phyloP scores from a whole-genome alignment of 2,888 invertebrate species.

The Cheilosia impressa region DNA sequence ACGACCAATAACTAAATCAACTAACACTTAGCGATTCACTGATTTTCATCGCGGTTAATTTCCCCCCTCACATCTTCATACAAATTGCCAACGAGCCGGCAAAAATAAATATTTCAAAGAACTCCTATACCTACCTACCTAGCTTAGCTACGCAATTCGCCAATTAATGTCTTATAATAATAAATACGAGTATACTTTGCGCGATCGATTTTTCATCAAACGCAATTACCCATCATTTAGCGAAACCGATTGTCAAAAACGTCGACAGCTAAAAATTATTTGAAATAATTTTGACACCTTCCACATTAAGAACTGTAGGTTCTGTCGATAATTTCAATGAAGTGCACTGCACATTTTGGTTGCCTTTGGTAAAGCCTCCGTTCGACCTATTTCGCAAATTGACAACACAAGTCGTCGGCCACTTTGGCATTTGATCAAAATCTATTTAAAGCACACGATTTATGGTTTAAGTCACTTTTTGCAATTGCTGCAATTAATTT shows the following conservation, averaged over 20 bases:
- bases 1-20: too few relatives aligned
- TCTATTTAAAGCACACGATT: conserved; percentile 39
- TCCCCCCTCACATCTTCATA: background rate
- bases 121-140: background rate
- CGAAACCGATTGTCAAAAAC: background rate
- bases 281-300: conserved; percentile 38
- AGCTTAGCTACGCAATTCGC: conserved; percentile 10
- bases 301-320: conserved; percentile 5
- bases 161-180: background rate
- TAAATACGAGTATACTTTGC: background rate
- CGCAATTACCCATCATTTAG: background rate
- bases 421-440: conserved; percentile 61
- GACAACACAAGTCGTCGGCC: conserved; percentile 13
- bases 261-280: background rate
- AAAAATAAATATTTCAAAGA: conserved; percentile 1
- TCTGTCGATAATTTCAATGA: conserved; percentile 46
- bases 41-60: background rate
- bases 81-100: background rate
- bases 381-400: conserved; percentile 40
- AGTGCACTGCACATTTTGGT: background rate
- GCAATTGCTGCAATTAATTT: conserved; percentile 62
- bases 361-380: conserved; percentile 1
- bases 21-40: too few relatives aligned
- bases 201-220: too few relatives aligned
- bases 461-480: conserved; percentile 41